Base-by-base conservation (phyloP, 23 tunicate genomes). In the Clavelina lepadiformis region DNA sequence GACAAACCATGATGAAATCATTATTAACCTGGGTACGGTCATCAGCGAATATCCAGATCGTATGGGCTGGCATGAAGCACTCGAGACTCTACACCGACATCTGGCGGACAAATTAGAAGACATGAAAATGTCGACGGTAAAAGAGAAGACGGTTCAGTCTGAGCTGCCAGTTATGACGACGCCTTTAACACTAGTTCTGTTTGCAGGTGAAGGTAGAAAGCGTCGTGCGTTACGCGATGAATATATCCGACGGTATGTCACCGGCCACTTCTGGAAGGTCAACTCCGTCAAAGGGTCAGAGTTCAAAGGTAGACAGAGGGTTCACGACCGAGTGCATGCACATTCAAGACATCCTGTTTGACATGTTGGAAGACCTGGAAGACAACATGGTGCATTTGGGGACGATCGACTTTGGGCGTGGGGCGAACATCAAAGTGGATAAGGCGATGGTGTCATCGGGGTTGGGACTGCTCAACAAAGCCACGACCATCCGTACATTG, bases 291-390 rank as follows among this genome's bases (percentile, higher is more conserved):
- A n/a, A n/a, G n/a, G 33, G 6, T 23, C 72, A 66, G 22, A 66
- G 72, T 46, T 66, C 72, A 46, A 66, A 46, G 35, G 72, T 28
- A 13, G 72, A 66, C 46, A 57, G 56, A 28, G 28, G 61, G 23
- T 52, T 57, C 45, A 56, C 32, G 1, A 20, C 68, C 19, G 89
- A 82, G 51, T 73, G 80, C 75, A 72, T 82, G 68, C 74, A 73
- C 30, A 28, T 75, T 3, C 82, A 75, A 64, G 97, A 89, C 62
- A 75, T 89, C 29, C 74, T 89, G 24, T 63, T 81, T 34, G 97
- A 89, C 51, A 89, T 89, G 97, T 26, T 89, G 37, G 83, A 81
- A 33, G 97, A 89, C 53, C 38, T 89, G 33, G 91, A 89, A 53
- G 89, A 89, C 64, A 72, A 70, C 46, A n/a, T 89, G 31, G 45